phyloP scores from a whole-genome alignment of 2,797 vertebrate genomes.

The Oceanodroma leucorhoa region DNA sequence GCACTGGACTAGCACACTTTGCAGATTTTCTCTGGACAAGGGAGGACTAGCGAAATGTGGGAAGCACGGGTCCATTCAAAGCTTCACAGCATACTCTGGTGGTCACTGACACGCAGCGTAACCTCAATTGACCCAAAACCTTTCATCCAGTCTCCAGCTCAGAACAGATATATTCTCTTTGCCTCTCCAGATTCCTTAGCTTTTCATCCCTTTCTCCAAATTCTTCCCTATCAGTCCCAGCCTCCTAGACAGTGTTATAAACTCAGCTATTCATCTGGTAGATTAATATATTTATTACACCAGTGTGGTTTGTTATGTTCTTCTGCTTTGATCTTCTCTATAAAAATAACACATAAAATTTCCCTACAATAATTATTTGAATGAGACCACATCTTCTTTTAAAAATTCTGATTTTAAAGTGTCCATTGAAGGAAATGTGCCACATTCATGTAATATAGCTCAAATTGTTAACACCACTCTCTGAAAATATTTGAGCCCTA shows the following conservation, averaged over 20 bases:
- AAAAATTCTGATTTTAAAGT: background rate
- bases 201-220: background rate
- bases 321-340: background rate
- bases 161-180: background rate
- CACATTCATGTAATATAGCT: background rate
- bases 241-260: background rate
- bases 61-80: background rate
- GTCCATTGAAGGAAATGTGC: background rate
- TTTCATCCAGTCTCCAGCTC: background rate
- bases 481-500: background rate
- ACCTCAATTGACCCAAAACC: background rate
- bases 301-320: background rate
- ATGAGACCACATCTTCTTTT: background rate
- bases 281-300: background rate
- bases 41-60: background rate
- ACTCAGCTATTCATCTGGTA: background rate
- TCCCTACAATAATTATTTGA: background rate
- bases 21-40: background rate
- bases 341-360: background rate
- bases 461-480: background rate
- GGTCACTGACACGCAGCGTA: background rate
- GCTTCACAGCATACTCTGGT: constrained; percentile 39
- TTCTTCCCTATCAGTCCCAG: background rate
- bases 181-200: background rate
- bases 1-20: background rate